Evolutionary conservation across 2,797 vertebrate genomes (phyloP), one percentile per base, ranked within the genome.

Genomic region (Ammospiza maritima): DNA sequence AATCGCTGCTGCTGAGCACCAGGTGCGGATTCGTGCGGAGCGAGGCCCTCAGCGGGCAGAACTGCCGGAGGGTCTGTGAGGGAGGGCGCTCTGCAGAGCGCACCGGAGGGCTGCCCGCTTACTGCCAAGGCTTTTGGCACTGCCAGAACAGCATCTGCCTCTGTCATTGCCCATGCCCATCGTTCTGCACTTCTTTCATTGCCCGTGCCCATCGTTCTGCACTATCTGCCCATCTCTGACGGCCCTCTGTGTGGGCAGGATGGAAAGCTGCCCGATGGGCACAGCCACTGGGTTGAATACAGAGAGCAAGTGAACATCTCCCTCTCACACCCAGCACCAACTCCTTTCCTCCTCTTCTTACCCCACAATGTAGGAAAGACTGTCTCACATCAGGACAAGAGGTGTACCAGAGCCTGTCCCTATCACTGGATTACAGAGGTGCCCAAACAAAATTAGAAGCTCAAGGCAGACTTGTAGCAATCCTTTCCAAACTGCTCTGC

Each of bases 161-260:
- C 64, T 40, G 12, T 50, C 42, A 5, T 10, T 38, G 45, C 19
- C 29, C 4, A 0, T 9, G 7, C 13, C 32, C 38, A 8, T 60
- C 40, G 29, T 64, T 87, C 61, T 44, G 10, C 25, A 4, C 47
- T 32, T 29, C 50, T 51, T 51, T 50, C 36, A 4, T 10, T 34
- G 53, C 29, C 22, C 3, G 0, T 8, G 9, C 11, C 45, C 36
- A 6, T 64, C 36, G n/a, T 64, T 87, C 66, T 44, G 9, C 25
- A 5, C 47, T 32, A 0, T 54, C 50, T 53, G 64, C 16, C 3
- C 1, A 3, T 58, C 30, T 2, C 58, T 16, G 36, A 16, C 2
- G 7, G 7, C 23, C n/a, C 0, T 0, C 32, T 54, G 8, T 3
- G 1, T 4, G 34, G 64, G n/a, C 57, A 45, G 74, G 23, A 45